Conservation (phyloP, 2,797 vertebrate species). For the Anguilla anguilla region DNA sequence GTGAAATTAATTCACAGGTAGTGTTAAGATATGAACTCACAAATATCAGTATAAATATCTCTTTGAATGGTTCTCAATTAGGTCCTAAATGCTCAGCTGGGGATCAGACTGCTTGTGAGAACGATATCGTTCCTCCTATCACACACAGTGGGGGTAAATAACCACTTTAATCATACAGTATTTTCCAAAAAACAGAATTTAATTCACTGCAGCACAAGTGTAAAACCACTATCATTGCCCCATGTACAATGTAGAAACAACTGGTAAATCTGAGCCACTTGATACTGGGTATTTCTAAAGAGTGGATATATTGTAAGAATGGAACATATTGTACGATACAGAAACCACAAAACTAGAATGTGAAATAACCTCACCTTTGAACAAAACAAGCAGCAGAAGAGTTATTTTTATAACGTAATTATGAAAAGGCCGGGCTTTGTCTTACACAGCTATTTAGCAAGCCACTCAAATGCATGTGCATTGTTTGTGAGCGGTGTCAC, state of each 20-base stretch:
- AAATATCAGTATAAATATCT: not conserved
- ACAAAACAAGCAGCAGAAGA: not conserved
- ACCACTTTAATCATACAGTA: not conserved
- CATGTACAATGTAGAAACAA: not conserved
- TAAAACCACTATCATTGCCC: not conserved
- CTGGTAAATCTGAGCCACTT: not conserved
- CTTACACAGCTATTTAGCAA: slow-evolving; percentile 20
- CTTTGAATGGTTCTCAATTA: too few relatives aligned
- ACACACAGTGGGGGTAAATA: not conserved
- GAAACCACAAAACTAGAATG: not conserved
- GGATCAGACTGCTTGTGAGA: not conserved
- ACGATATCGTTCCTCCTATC: not conserved
- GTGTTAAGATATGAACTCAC: not conserved
- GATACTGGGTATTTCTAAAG: not conserved
- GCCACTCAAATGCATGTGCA: slow-evolving; percentile 29
- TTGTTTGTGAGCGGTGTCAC: not conserved
- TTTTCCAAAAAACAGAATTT: not conserved
- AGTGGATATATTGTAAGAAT: too few relatives aligned
- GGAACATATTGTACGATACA: not conserved
- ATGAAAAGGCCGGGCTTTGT: not conserved
- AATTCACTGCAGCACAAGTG: not conserved
- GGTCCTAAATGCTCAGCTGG: not conserved
- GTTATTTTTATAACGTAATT: not conserved
- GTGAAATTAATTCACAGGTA: not conserved
- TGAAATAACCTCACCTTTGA: not conserved